These are phyloP conservation scores for Sebastes trivittatus DNA, from an alignment of 2,797 vertebrate genomes.

Conservation along the genomic window DNA sequence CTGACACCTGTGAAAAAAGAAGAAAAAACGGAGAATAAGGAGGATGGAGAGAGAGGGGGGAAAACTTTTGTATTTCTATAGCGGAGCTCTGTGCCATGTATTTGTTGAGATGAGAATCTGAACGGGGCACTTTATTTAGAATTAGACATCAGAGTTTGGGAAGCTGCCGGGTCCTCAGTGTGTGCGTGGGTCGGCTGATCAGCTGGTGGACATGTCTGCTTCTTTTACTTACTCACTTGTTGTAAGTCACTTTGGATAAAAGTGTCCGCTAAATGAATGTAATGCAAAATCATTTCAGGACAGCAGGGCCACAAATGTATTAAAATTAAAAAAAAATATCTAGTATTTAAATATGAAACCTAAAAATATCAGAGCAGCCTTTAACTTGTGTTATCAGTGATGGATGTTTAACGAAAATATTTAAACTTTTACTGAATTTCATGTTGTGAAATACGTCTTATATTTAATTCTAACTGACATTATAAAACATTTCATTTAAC, in stretches of 20 bases:
- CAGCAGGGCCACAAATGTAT: background rate
- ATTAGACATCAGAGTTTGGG: constrained; percentile 4
- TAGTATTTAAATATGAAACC: background rate
- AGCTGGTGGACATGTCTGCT: background rate
- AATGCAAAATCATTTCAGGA: background rate
- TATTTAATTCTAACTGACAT: background rate
- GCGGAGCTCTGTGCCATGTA: constrained; percentile 29
- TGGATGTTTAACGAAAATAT: background rate
- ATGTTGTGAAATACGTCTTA: background rate
- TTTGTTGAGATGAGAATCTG: constrained; percentile 30
- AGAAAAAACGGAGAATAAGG: constrained; percentile 33
- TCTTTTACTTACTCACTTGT: background rate
- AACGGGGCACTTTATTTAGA: constrained; percentile 12
- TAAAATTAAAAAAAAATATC: background rate
- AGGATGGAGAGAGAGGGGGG: constrained; percentile 14
- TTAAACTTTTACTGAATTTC: background rate
- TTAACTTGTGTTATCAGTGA: background rate
- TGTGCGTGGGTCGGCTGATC: background rate
- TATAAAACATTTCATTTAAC: background rate
- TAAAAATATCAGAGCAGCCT: background rate
- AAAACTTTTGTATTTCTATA: constrained; percentile 54
- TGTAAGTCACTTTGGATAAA: background rate
- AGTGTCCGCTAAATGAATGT: background rate
- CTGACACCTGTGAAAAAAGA: constrained; percentile 74
- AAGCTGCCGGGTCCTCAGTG: background rate